These are phyloP conservation scores for Apogon talboti DNA, from an alignment of 2,797 vertebrate genomes.

Conservation along the genomic window DNA sequence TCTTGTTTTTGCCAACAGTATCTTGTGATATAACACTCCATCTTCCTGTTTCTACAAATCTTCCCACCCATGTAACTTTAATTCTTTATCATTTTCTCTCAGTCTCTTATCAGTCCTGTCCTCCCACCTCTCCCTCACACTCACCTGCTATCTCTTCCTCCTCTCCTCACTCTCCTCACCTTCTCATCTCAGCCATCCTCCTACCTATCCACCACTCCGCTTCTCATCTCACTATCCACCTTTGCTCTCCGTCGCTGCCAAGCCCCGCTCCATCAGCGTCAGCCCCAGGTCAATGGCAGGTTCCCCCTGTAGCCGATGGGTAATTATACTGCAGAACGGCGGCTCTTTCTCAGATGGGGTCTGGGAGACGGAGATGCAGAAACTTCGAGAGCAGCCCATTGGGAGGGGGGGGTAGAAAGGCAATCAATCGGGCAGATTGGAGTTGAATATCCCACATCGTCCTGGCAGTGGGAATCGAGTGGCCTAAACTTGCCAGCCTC, in stretches of 20 bases:
- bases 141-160: constrained; percentile 15
- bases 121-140: constrained; percentile 12
- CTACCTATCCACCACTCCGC: background rate
- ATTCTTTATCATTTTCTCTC: constrained; percentile 33
- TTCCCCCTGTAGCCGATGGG: constrained; percentile 69
- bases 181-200: constrained; percentile 22
- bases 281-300: constrained; percentile 74
- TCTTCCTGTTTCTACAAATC: constrained; percentile 11
- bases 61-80: constrained; percentile 17
- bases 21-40: constrained; percentile 19
- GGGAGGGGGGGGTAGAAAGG: constrained; percentile 53
- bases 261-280: constrained; percentile 48
- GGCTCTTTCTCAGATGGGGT: constrained; percentile 43
- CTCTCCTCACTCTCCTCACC: background rate
- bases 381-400: constrained; percentile 60
- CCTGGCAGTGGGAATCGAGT: constrained; percentile 55
- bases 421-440: constrained; percentile 80
- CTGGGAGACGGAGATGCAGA: constrained; percentile 73
- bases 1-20: constrained; percentile 23
- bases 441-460: constrained; percentile 73
- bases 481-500: constrained; percentile 57
- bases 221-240: constrained; percentile 20
- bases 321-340: constrained; percentile 75
- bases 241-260: constrained; percentile 41
- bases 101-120: constrained; percentile 31